Percentiles rank a stretch among this genome's conserved stretches.
Evolutionary conservation across 2,888 invertebrate genomes (phyloP).

Genomic region (Amphipoea lucens): DNA sequence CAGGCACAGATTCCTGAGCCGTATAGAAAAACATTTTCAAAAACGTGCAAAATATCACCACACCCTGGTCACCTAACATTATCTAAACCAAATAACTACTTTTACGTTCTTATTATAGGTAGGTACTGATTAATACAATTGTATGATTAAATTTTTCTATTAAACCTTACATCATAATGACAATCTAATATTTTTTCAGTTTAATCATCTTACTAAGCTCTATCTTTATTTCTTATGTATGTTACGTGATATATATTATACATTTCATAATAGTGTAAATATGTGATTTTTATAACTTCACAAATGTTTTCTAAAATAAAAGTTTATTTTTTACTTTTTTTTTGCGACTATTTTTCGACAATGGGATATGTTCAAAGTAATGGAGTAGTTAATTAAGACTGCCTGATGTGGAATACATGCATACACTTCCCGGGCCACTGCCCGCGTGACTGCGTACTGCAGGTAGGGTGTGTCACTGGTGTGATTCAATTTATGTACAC

Average conservation of each 20-base stretch:
- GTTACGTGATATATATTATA: slow-evolving; percentile 88
- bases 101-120: slow-evolving; percentile 85
- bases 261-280: slow-evolving; percentile 89
- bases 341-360: slow-evolving; percentile 75
- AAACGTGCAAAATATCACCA: slow-evolving; percentile 91
- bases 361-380: slow-evolving; percentile 77
- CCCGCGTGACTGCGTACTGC: slow-evolving; percentile 6
- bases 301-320: slow-evolving; percentile 83
- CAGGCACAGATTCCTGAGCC: slow-evolving; percentile 84
- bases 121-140: slow-evolving; percentile 87
- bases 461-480: slow-evolving; percentile 30
- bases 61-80: slow-evolving; percentile 90
- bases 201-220: slow-evolving; percentile 90
- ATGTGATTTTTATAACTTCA: slow-evolving; percentile 85
- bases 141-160: slow-evolving; percentile 86
- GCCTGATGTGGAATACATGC: slow-evolving; percentile 63
- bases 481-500: slow-evolving; percentile 58
- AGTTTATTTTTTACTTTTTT: slow-evolving; percentile 65
- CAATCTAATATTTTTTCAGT: slow-evolving; percentile 82
- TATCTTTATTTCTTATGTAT: slow-evolving; percentile 87
- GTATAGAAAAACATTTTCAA: slow-evolving; percentile 90
- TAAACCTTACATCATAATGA: slow-evolving; percentile 86
- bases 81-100: slow-evolving; percentile 89
- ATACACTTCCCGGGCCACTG: slow-evolving; percentile 22
- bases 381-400: slow-evolving; percentile 67